phyloP scores from a whole-genome alignment of 1,140 invertebrate species.

The Triops longicaudatus region DNA sequence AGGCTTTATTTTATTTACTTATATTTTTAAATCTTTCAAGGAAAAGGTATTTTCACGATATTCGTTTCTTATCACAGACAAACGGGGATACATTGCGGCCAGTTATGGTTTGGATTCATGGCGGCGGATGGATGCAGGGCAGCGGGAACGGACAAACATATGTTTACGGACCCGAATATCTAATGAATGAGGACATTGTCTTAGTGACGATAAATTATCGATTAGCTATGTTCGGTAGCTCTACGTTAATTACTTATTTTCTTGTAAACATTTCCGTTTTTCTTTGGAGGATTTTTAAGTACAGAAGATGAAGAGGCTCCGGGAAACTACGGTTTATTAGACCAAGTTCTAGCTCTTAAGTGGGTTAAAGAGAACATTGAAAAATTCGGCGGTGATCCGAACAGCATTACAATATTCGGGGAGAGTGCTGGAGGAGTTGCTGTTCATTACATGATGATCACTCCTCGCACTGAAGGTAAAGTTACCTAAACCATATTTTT shows the following conservation, averaged over 20 bases:
- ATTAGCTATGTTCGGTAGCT: conserved; percentile 24
- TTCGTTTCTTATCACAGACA: not conserved
- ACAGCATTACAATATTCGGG: conserved; percentile 29
- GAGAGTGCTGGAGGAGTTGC: conserved; percentile 36
- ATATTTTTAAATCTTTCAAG: no score
- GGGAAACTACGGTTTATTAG: conserved; percentile 45
- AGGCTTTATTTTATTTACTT: not conserved
- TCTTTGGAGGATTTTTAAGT: conserved; percentile 39
- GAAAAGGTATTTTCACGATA: not conserved
- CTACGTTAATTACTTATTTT: no score
- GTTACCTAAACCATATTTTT: not conserved
- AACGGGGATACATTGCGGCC: conserved; percentile 35
- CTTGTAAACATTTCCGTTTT: not conserved
- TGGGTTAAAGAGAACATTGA: conserved; percentile 37
- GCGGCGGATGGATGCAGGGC: conserved; percentile 58
- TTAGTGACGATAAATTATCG: conserved; percentile 67
- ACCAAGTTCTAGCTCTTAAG: conserved; percentile 41
- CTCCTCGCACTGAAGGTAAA: conserved; percentile 25
- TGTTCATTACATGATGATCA: conserved; percentile 32
- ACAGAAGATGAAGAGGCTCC: conserved; percentile 38
- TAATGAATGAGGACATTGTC: conserved; percentile 63
- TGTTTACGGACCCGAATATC: conserved; percentile 60
- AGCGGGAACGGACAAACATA: conserved; percentile 51
- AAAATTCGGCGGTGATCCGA: conserved; percentile 28
- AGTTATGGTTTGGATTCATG: conserved; percentile 68